Percentiles rank a stretch among this genome's conserved stretches.
Conservation (phyloP, 2,113 vertebrate genomes). For the Peromyscus leucopus region DNA sequence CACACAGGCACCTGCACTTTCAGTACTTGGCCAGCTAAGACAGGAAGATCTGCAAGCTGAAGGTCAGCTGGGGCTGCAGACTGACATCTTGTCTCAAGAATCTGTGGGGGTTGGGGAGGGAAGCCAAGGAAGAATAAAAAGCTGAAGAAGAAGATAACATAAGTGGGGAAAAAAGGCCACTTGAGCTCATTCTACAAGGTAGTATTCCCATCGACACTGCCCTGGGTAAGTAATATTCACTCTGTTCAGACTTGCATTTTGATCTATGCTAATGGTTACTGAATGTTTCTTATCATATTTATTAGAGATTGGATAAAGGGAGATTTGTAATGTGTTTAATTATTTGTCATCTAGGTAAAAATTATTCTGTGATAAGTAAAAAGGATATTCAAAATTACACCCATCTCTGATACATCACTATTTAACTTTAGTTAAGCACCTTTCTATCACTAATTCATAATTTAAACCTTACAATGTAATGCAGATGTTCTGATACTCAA, state of each 20-base stretch:
- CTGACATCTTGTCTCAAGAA: neutral
- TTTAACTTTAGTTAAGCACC: neutral
- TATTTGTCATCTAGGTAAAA: neutral
- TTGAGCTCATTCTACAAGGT: neutral
- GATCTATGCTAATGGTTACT: neutral
- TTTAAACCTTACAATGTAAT: neutral
- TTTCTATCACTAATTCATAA: neutral
- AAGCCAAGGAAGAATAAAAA: neutral
- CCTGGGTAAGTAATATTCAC: neutral
- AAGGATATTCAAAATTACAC: neutral
- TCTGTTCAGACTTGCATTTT: neutral
- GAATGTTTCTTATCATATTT: neutral
- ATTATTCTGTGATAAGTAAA: neutral
- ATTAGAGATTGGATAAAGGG: neutral
- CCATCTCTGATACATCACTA: neutral
- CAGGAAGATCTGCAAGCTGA: neutral
- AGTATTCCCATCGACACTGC: neutral
- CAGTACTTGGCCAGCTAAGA: neutral
- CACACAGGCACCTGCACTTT: neutral
- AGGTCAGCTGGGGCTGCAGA: neutral
- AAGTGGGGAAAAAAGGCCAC: neutral
- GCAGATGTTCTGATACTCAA: neutral
- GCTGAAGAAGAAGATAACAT: neutral
- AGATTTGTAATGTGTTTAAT: neutral
- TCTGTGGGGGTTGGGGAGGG: no score